phyloP scores from a whole-genome alignment of 2,888 invertebrate species.

The Augochlorella aurata region DNA sequence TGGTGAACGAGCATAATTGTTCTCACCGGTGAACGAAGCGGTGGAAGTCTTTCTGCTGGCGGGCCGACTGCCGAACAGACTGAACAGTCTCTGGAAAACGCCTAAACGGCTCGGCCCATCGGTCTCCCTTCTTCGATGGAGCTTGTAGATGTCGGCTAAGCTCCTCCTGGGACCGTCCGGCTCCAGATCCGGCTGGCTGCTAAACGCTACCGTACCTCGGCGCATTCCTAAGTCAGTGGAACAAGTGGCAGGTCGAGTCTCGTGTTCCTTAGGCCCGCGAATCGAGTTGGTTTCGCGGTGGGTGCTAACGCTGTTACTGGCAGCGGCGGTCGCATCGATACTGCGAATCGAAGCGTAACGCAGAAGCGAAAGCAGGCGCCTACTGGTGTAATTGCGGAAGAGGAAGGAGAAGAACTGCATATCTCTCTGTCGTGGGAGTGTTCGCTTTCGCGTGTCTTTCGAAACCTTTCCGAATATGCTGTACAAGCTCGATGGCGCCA shows the following conservation, averaged over 20 bases:
- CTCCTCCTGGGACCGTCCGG: slow-evolving; percentile 76
- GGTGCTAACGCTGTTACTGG: background rate
- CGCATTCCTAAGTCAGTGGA: slow-evolving; percentile 78
- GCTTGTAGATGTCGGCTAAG: slow-evolving; percentile 78
- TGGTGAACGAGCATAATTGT: background rate
- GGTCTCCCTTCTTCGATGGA: slow-evolving; percentile 77
- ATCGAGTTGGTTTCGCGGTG: background rate
- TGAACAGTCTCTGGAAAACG: slow-evolving; percentile 79
- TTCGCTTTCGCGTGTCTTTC: slow-evolving; percentile 7
- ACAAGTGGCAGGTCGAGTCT: slow-evolving; percentile 31
- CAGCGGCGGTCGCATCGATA: slow-evolving; percentile 2
- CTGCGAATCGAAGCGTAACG: slow-evolving; percentile 38
- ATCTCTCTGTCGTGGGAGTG: slow-evolving; percentile 22
- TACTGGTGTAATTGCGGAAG: slow-evolving; percentile 36
- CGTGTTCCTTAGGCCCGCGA: background rate
- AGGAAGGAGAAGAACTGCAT: slow-evolving; percentile 53
- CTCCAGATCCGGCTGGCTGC: slow-evolving; percentile 79
- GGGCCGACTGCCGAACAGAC: slow-evolving; percentile 86
- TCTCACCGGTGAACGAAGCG: slow-evolving; percentile 84
- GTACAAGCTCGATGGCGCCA: slow-evolving; percentile 15
- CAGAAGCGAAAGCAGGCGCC: slow-evolving; percentile 52
- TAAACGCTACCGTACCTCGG: slow-evolving; percentile 81
- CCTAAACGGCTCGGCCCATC: slow-evolving; percentile 78
- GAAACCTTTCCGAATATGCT: slow-evolving; percentile 13
- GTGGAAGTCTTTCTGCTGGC: slow-evolving; percentile 87